Conservation (phyloP, 2,797 vertebrate genomes). For the Emydoidea blandingii region DNA sequence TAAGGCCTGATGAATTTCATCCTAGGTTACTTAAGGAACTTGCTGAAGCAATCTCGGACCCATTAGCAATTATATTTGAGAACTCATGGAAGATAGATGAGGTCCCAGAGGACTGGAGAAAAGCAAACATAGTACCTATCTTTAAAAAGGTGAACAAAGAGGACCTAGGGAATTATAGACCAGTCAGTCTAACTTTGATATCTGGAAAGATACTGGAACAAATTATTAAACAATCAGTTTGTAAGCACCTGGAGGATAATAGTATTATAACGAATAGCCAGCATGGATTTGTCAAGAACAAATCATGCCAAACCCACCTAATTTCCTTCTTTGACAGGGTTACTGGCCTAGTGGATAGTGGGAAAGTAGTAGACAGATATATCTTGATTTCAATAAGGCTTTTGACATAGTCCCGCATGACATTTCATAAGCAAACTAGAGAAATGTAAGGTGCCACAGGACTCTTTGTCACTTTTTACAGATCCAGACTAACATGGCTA, state of each 20-base stretch:
- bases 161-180: background rate
- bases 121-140: background rate
- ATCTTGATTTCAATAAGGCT: background rate
- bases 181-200: background rate
- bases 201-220: background rate
- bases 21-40: background rate
- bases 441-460: background rate
- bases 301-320: background rate
- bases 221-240: background rate
- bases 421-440: background rate
- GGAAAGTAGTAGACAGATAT: background rate
- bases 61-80: background rate
- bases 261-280: background rate
- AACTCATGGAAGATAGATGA: background rate
- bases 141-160: background rate
- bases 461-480: too few species aligned
- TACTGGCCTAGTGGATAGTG: background rate
- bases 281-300: background rate
- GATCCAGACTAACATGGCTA: too few species aligned
- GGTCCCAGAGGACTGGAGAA: background rate
- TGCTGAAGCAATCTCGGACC: background rate
- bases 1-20: background rate
- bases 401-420: background rate
- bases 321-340: background rate
- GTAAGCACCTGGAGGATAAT: background rate